Base-by-base conservation (phyloP, 2,797 vertebrate species). In the Pangasius krempfi region DNA sequence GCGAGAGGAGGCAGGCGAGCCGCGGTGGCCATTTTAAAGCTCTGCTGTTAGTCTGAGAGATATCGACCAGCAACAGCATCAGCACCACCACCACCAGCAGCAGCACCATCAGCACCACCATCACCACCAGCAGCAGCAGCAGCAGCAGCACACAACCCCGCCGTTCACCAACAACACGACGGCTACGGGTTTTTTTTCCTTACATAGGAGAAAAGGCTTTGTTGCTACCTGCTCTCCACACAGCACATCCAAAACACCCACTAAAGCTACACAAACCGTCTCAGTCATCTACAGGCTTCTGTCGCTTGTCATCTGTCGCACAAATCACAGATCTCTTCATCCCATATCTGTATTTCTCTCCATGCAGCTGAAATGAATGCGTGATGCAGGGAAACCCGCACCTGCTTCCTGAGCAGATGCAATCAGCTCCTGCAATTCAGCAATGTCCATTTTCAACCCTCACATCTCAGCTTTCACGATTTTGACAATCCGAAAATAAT, bases 1-100 rank as follows among this genome's bases (percentile, higher is more conserved):
- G 76, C 10, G 75, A 56, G 62, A 44, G 76, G 40, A 72, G 44
- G 91, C 92, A 92, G 76, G 62, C 50, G 85, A 88, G 84, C 88
- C 84, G 27, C 56, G 85, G 66, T 84, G 75, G 76, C 80, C 86
- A 84, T 86, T 66, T 85, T 85, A 86, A 88, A 86, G 84, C 86
- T 81, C 78, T 75, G 66, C 84, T 84, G 85, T 52, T 79, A 75
- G 78, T 76, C 60, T 73, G 76, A 40, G 56, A 68, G 80, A 82
- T 89, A 75, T 84, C 75, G 70, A 80, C 30, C 84, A 72, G 60
- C 76, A 37, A 12, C 86, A 80, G 20, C 86, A 58, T 0, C 79
- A 82, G 10, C n/a, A 56, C 0, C 76, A 76, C 13, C 75, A 76
- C 7, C 73, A 73, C 8, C 76, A 37, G 5, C 86, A 80, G 6